Percentiles rank a stretch among this genome's conserved stretches.
phyloP scores from a whole-genome alignment of 2,797 vertebrate genomes.

The Rhabdophis nuchalis region DNA sequence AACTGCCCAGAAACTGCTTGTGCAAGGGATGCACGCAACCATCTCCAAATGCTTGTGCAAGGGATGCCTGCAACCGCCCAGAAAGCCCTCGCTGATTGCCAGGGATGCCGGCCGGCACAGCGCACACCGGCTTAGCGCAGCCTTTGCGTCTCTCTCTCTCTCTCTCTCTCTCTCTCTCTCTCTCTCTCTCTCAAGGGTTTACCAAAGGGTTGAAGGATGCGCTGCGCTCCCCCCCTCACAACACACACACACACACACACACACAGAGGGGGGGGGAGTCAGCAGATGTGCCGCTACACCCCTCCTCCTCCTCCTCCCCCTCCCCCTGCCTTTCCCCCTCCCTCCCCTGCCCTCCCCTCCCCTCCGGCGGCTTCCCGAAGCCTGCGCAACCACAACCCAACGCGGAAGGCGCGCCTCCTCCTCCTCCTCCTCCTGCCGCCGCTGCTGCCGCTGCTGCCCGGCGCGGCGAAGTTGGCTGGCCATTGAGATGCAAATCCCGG shows the following conservation, averaged over 20 bases:
- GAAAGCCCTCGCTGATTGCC: no score
- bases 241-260: not conserved
- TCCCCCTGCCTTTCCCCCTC: not conserved
- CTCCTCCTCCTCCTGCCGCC: not conserved
- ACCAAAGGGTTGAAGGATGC: not conserved
- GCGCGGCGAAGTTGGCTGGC: not conserved
- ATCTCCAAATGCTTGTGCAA: no score
- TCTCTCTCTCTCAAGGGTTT: not conserved
- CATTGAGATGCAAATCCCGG: slow-evolving; percentile 66
- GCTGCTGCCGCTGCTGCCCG: not conserved
- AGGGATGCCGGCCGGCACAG: not conserved
- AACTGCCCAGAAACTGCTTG: no score
- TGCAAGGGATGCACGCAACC: no score
- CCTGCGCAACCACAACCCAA: not conserved
- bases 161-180: no score
- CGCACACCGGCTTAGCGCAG: not conserved
- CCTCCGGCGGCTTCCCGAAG: not conserved
- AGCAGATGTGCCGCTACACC: not conserved
- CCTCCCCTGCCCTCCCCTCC: not conserved
- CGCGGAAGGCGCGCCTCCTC: not conserved
- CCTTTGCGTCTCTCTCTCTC: not conserved
- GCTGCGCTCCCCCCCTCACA: no score
- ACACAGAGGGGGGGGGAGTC: not conserved
- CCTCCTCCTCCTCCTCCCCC: no score
- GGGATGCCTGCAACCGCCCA: no score